These are phyloP conservation scores for Cliona cf. orientalis DNA, from an alignment of 37 sponge, comb jelly and placozoan genomes.

Conservation along the genomic window DNA sequence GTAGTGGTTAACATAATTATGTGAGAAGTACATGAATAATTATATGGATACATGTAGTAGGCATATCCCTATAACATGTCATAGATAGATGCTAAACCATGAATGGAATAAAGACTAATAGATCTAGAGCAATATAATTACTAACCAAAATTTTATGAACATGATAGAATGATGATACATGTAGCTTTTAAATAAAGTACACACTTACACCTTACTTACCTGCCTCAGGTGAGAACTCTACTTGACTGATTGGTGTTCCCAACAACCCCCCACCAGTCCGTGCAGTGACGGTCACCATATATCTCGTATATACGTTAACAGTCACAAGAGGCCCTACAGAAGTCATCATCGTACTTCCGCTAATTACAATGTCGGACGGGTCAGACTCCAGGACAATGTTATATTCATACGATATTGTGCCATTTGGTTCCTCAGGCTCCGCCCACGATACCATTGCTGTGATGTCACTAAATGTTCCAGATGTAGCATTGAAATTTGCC, in stretches of 20 bases:
- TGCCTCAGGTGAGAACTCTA: conserved; percentile 41
- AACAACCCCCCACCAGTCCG: conserved; percentile 11
- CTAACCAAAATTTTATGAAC: too few relatives aligned
- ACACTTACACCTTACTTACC: conserved; percentile 27
- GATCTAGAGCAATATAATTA: too few relatives aligned
- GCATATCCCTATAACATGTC: too few relatives aligned
- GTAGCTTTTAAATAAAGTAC: too few relatives aligned
- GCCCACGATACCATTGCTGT: conserved; percentile 24
- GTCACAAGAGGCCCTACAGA: not conserved
- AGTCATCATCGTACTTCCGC: not conserved
- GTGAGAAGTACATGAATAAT: too few relatives aligned
- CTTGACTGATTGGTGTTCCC: too few relatives aligned
- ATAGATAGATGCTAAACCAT: too few relatives aligned
- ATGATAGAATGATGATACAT: too few relatives aligned
- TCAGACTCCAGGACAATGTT: not conserved
- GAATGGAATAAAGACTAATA: too few relatives aligned
- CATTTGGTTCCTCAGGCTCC: conserved; percentile 36
- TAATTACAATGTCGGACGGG: not conserved
- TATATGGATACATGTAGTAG: too few relatives aligned
- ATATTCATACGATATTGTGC: conserved; percentile 13
- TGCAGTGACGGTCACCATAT: conserved; percentile 38
- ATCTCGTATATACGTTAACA: conserved; percentile 37
- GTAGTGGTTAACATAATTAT: too few relatives aligned
- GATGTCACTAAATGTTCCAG: not conserved
- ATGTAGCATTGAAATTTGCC: not conserved